Base-by-base conservation (phyloP, 2,888 invertebrate species). In the Cyclophora punctaria region DNA sequence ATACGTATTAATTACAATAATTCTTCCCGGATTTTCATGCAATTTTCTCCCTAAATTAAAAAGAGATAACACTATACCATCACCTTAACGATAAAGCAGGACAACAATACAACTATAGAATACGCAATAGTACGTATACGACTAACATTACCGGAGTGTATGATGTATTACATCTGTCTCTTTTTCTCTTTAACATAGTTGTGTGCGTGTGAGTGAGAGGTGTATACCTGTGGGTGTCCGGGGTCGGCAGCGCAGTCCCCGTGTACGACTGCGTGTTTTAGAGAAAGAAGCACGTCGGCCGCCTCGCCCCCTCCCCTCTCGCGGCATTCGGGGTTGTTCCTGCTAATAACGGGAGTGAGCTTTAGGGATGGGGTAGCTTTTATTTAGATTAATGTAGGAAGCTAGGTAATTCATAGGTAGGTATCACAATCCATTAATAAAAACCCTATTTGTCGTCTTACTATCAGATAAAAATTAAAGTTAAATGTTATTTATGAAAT, bases 211-310 rank as follows among this genome's bases (percentile, higher is more conserved):
- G 68, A 59, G 65, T 80, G 78, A 68, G 77, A 73, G 41, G 53
- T 37, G 37, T 37, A 37, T 37, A 90, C 91, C 80, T 90, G 91
- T 50, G 86, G 85, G 69, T 90, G 90, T 48, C 89, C 89, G 45
- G 82, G 59, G 69, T 89, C 86, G 63, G 86, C 68, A 63, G 80
- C 80, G 67, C 87, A 89, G 61, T 92, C 93, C 6, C 95, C 94
- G 78, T 95, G 95, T 42, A 96, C 94, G 52, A 96, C 95, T 44
- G 96, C 95, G 76, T 96, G 95, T 75, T 96, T 96, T 65, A 96
- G 85, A 0, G 96, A 95, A 68, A 96, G 90, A 45, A 97, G 90
- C 57, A 96, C 96, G 81, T 96, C 96, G n/a, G 96, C 95, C 66
- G 96, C 93, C 69, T 95, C 95, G 66, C 92, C 88, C 41, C 87